These are phyloP conservation scores for Archips crataeganus DNA, from an alignment of 2,888 invertebrate species.

Conservation along the genomic window DNA sequence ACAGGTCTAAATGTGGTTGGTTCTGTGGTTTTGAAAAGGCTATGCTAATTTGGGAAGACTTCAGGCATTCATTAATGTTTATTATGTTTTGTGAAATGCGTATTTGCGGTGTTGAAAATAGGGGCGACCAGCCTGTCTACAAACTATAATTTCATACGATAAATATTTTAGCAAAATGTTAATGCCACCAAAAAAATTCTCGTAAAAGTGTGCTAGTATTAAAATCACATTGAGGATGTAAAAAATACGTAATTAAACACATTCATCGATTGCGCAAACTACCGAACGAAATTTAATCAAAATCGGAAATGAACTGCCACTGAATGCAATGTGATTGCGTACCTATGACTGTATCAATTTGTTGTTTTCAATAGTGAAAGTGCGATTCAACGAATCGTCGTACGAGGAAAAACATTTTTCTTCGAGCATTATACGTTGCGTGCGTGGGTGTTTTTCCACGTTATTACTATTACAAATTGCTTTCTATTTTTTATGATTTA, in stretches of 20 bases:
- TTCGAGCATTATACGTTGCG: constrained; percentile 30
- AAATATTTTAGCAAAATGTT: neutral
- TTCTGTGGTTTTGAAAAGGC: neutral
- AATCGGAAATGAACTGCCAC: neutral
- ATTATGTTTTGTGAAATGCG: neutral
- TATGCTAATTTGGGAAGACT: constrained; percentile 7
- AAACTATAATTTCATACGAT: neutral
- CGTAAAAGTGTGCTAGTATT: no score
- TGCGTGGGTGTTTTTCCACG: constrained; percentile 14
- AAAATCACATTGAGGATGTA: neutral
- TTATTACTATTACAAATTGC: constrained; percentile 26
- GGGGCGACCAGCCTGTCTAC: neutral
- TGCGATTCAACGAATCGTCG: constrained; percentile 23
- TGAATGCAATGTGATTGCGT: neutral
- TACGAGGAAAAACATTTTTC: constrained; percentile 34
- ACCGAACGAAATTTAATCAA: neutral
- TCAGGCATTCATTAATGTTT: constrained; percentile 19
- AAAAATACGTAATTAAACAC: neutral
- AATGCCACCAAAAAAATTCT: neutral
- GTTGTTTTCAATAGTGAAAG: constrained; percentile 32
- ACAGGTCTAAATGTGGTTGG: constrained; percentile 34
- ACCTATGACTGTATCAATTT: neutral
- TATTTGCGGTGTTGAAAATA: neutral
- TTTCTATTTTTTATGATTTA: constrained; percentile 38
- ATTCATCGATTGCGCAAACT: neutral